Conservation (phyloP, 2,888 invertebrate genomes). For the Diadegma fenestrale region DNA sequence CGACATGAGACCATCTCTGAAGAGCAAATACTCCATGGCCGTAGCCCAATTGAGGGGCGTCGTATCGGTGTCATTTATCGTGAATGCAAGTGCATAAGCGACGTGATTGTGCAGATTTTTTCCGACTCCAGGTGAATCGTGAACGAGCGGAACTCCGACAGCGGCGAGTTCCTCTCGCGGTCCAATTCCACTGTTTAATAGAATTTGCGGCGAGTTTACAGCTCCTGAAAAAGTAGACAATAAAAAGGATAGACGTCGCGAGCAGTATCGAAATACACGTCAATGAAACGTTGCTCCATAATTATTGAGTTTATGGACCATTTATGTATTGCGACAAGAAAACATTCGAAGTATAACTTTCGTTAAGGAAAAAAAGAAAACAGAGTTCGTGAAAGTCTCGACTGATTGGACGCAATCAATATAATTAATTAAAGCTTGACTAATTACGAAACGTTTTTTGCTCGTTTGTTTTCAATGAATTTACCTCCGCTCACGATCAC, state of each 20-base stretch:
- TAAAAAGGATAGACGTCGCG: not conserved
- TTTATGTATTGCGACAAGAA: slow-evolving; percentile 14
- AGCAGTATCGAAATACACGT: not conserved
- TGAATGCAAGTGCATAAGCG: slow-evolving; percentile 92
- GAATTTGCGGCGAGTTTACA: slow-evolving; percentile 96
- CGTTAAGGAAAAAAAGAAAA: not conserved
- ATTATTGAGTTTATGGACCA: slow-evolving; percentile 24
- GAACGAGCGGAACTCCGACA: slow-evolving; percentile 88
- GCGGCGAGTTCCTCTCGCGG: slow-evolving; percentile 89
- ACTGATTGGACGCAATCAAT: not conserved
- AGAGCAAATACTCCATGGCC: slow-evolving; percentile 95
- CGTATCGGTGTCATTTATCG: slow-evolving; percentile 93
- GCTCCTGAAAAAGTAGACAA: slow-evolving; percentile 88
- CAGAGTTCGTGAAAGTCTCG: not conserved
- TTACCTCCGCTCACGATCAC: slow-evolving; percentile 87
- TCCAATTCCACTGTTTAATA: slow-evolving; percentile 96
- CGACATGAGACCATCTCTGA: slow-evolving; percentile 95
- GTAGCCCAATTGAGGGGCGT: slow-evolving; percentile 96
- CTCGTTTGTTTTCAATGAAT: not conserved
- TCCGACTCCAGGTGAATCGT: slow-evolving; percentile 93
- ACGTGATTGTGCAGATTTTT: slow-evolving; percentile 95
- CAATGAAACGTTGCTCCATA: not conserved
- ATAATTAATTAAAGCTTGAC: not conserved
- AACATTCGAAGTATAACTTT: slow-evolving; percentile 4
- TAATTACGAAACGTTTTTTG: not conserved